phyloP scores from a whole-genome alignment of 2,797 vertebrate genomes.

The Eulemur coronatus region DNA sequence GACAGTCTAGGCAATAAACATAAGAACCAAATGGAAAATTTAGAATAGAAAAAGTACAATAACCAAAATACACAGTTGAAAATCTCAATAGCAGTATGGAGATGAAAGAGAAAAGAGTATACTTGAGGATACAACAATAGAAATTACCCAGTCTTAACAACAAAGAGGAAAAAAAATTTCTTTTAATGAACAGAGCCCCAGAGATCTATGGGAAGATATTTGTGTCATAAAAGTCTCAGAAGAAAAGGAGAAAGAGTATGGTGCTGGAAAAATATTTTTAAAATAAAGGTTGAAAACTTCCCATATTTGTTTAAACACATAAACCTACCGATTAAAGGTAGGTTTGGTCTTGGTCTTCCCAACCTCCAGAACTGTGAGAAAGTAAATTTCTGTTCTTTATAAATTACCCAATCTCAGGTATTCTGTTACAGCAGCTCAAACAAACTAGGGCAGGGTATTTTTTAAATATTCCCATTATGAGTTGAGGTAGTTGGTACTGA shows the following conservation, averaged over 20 bases:
- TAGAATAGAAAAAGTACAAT: background rate
- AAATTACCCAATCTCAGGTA: too few relatives aligned
- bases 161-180: background rate
- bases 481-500: background rate
- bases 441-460: too few relatives aligned
- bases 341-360: too few relatives aligned
- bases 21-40: background rate
- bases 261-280: background rate
- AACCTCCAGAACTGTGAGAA: too few relatives aligned
- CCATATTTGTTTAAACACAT: background rate
- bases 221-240: background rate
- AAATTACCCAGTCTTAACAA: background rate
- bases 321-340: background rate
- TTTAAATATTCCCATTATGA: too few relatives aligned
- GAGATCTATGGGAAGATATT: background rate
- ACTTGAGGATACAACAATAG: background rate
- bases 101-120: background rate
- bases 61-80: background rate
- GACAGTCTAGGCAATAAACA: background rate
- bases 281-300: slow-evolving; percentile 12
- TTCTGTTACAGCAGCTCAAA: too few relatives aligned
- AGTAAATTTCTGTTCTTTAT: too few relatives aligned
- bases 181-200: slow-evolving; percentile 1
- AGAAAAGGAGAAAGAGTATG: background rate
- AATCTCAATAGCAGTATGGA: background rate